A percentile compares a stretch with the other conserved stretches of the same genome.
Evolutionary conservation across 2,888 invertebrate genomes (phyloP).

Genomic region (Agriopis aurantiaria): DNA sequence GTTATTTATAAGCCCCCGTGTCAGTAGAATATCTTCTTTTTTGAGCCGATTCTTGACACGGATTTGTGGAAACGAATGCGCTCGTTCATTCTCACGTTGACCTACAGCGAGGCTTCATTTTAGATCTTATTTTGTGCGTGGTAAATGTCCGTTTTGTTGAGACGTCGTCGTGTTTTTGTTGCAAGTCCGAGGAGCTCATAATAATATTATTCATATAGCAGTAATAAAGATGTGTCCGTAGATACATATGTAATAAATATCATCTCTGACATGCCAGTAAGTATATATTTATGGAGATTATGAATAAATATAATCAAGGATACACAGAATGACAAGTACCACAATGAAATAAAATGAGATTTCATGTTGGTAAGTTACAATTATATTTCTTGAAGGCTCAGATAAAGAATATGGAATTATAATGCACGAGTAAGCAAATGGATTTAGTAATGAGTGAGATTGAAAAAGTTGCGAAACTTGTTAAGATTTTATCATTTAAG

Average conservation of each 20-base stretch:
- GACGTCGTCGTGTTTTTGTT: conserved; percentile 56
- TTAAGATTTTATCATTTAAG: not conserved
- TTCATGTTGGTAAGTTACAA: conserved; percentile 39
- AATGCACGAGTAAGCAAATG: conserved; percentile 10
- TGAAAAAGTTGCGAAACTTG: conserved; percentile 11
- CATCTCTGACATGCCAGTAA: conserved; percentile 48
- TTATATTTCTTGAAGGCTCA: conserved; percentile 24
- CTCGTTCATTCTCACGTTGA: conserved; percentile 60
- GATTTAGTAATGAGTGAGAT: conserved; percentile 20
- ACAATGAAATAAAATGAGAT: conserved; percentile 43
- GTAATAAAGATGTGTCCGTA: conserved; percentile 69
- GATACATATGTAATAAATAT: conserved; percentile 59
- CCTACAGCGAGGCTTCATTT: conserved; percentile 50
- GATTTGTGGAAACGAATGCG: conserved; percentile 80
- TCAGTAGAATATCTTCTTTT: conserved; percentile 65
- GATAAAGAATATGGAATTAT: conserved; percentile 24
- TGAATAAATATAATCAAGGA: conserved; percentile 46
- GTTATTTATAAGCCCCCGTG: conserved; percentile 72
- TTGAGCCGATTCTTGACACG: conserved; percentile 74
- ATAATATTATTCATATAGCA: conserved; percentile 75
- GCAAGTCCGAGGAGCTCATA: conserved; percentile 63
- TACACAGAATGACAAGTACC: conserved; percentile 40
- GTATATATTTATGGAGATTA: conserved; percentile 46
- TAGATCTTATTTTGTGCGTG: conserved; percentile 52
- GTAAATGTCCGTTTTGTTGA: conserved; percentile 55